Evolutionary conservation across 92 coral and sea anemone species (phyloP), one percentile per base, ranked within the genome.

Genomic region (Siderastrea radians): DNA sequence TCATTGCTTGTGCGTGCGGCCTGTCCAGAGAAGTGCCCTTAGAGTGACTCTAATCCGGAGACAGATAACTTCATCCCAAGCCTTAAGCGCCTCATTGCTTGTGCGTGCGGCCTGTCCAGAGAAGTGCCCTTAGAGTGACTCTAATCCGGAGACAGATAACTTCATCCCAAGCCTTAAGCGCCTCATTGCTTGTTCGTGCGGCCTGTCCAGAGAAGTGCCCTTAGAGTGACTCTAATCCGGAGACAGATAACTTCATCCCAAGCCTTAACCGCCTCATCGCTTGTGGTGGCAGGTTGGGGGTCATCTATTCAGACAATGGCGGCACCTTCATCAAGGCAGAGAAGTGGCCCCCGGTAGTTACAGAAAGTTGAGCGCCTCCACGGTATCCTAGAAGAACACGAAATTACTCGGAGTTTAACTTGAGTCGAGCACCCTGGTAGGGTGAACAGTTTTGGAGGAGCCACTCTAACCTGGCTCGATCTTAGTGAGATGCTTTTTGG

Each of bases 241-340:
- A 84, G 83, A 84, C 88, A 19, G 48, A 72, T 10, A 84, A 81
- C n/a, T 84, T 84, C 44, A 19, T 84, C 81, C 12, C 73, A 17
- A 47, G 88, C 48, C 50, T 84, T 13, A 75, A 84, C 72, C 71
- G 81, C 45, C 46, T 73, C 72, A 75, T 84, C 47, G 83, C 88
- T 77, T 59, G 43, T 14, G 70, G 72, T 65, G 89, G 89, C 16
- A 46, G 80, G 45, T 80, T 70, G 26, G 70, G 87, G 3, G 66
- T 69, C 65, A 72, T 83, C 49, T 83, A 83, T 52, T 52, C 87
- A 63, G 87, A 71, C 65, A 77, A 77, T 61, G 80, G 87, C 6
- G 80, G 80, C 44, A 83, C 87, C 65, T 73, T 83, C 81, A 64
- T 71, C 44, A 72, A 71, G 48, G 71, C 88, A 4, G 70, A 50